A percentile compares a stretch with the other conserved stretches of the same genome.
phyloP scores from a whole-genome alignment of 1,140 invertebrate species.

The Bradysia coprophila region DNA sequence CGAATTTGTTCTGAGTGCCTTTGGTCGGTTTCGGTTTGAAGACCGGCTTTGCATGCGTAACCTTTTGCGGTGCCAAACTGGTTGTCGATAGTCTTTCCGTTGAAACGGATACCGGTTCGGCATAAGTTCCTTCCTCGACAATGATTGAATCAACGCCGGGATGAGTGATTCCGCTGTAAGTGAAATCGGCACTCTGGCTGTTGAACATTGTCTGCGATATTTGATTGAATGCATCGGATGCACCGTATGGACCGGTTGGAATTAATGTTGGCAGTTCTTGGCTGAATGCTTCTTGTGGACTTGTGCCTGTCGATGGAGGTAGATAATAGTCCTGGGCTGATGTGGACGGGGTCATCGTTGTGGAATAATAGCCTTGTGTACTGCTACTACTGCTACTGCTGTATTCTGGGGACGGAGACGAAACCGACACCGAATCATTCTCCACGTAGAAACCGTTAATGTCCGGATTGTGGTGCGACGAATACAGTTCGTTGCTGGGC shows the following conservation, averaged over 20 bases:
- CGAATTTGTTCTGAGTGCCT: slow-evolving; percentile 11
- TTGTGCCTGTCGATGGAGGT: slow-evolving; percentile 1
- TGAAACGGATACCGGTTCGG: neutral
- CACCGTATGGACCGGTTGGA: neutral
- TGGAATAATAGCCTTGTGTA: slow-evolving; percentile 20
- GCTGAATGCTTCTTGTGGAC: neutral
- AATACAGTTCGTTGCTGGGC: neutral
- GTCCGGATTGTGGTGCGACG: neutral
- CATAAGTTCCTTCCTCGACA: slow-evolving; percentile 10
- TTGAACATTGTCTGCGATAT: neutral
- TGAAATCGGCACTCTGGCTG: slow-evolving; percentile 13
- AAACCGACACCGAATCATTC: slow-evolving; percentile 16
- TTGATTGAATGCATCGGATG: neutral
- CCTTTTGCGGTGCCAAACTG: neutral
- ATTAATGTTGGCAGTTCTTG: slow-evolving; percentile 2
- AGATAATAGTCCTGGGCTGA: neutral
- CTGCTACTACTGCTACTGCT: slow-evolving; percentile 12
- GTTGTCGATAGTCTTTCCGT: neutral
- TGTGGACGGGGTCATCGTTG: slow-evolving; percentile 14
- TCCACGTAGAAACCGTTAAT: slow-evolving; percentile 14
- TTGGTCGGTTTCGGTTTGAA: slow-evolving; percentile 26
- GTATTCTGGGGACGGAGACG: slow-evolving; percentile 4
- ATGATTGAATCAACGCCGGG: slow-evolving; percentile 21
- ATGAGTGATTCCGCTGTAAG: slow-evolving; percentile 22
- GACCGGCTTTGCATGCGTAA: slow-evolving; percentile 13